These are phyloP conservation scores for Tokudaia muenninki DNA, from an alignment of 2,797 vertebrate genomes.

Conservation along the genomic window DNA sequence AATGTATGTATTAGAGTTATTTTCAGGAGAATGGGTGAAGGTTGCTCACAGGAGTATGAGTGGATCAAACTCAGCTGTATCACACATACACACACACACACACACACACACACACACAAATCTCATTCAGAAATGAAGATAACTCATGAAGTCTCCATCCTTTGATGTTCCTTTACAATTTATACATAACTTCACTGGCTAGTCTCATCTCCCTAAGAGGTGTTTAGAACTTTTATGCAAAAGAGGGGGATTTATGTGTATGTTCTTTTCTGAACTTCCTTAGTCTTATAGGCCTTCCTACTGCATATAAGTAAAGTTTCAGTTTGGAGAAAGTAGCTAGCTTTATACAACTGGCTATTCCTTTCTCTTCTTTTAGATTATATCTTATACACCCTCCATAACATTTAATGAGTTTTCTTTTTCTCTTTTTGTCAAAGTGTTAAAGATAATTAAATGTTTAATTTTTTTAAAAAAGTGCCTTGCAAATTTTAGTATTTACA, in stretches of 20 bases:
- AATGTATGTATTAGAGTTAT: not conserved
- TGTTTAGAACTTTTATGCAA: not conserved
- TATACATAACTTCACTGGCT: no score
- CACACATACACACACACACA: not conserved
- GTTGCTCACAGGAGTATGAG: not conserved
- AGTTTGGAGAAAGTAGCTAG: not conserved
- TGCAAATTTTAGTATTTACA: conserved; percentile 8
- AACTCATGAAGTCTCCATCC: not conserved
- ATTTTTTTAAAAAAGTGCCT: not conserved
- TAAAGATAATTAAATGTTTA: not conserved
- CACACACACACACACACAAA: not conserved
- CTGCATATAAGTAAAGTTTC: not conserved
- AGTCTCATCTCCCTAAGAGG: not conserved
- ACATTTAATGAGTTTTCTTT: not conserved
- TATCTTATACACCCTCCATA: not conserved
- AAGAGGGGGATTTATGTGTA: no score
- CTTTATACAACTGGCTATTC: not conserved
- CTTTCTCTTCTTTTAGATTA: not conserved
- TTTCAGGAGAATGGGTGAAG: not conserved
- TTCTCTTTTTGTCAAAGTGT: not conserved
- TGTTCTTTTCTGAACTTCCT: not conserved
- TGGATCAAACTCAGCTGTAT: not conserved
- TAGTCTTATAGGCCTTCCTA: no score
- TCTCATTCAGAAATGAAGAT: not conserved
- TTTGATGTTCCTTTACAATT: not conserved